Evolutionary conservation across 92 coral and sea anemone genomes (phyloP).

Genomic region (Umimayanthus kanabou): DNA sequence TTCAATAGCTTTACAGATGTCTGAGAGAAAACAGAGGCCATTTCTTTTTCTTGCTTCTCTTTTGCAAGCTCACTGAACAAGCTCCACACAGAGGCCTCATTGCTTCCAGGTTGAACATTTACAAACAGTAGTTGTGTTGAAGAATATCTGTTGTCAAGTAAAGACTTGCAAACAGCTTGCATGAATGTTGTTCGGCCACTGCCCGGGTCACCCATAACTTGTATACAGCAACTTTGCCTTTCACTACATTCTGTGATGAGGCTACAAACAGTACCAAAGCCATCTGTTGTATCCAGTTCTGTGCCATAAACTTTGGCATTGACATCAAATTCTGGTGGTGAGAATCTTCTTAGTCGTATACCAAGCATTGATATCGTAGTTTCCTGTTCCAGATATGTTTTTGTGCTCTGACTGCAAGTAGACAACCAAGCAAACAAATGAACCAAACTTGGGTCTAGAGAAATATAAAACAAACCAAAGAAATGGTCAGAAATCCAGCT

Average conservation of each 20-base stretch:
- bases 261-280: background rate
- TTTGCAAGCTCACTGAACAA: constrained; percentile 63
- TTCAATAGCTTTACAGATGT: constrained; percentile 48
- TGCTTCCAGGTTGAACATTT: constrained; percentile 54
- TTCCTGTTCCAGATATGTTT: background rate
- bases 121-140: constrained; percentile 57
- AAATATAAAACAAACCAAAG: too few relatives aligned
- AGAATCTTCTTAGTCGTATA: constrained; percentile 11
- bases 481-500: too few relatives aligned
- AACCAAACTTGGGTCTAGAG: too few relatives aligned
- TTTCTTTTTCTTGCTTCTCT: constrained; percentile 62
- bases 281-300: constrained; percentile 12
- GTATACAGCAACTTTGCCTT: constrained; percentile 32
- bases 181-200: constrained; percentile 82
- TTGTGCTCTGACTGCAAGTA: background rate
- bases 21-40: constrained; percentile 59
- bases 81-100: constrained; percentile 67
- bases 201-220: constrained; percentile 76
- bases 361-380: constrained; percentile 28
- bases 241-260: background rate
- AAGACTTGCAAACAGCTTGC: constrained; percentile 57
- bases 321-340: constrained; percentile 17
- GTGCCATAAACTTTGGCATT: background rate
- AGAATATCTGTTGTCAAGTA: constrained; percentile 36
- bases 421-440: too few relatives aligned